Evolutionary conservation across 2,888 invertebrate species (phyloP).

Genomic region (Leucophenga montana): DNA sequence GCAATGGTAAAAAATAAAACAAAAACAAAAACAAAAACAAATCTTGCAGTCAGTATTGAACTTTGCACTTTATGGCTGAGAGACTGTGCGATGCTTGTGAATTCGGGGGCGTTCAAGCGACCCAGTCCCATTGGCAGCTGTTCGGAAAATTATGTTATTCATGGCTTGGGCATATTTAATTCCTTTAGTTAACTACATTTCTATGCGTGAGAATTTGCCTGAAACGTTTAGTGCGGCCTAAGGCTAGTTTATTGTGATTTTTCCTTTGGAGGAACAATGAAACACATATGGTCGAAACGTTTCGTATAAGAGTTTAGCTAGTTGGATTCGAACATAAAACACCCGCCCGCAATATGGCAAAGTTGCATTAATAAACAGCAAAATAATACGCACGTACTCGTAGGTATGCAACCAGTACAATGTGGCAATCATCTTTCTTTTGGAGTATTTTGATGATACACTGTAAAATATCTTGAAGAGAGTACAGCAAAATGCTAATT

Average conservation of each 20-base stretch:
- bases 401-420: too few relatives aligned
- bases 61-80: neutral
- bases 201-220: conserved; percentile 25
- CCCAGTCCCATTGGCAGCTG: conserved; percentile 16
- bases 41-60: conserved; percentile 17
- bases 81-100: neutral
- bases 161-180: neutral
- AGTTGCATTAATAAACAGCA: conserved; percentile 17
- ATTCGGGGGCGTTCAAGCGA: neutral
- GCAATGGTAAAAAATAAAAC: too few relatives aligned
- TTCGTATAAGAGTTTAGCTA: too few relatives aligned
- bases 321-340: neutral
- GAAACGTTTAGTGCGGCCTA: conserved; percentile 10
- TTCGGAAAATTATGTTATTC: conserved; percentile 23
- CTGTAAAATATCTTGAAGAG: too few relatives aligned
- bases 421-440: too few relatives aligned
- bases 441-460: too few relatives aligned
- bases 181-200: conserved; percentile 16
- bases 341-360: conserved; percentile 4
- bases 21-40: neutral
- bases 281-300: too few relatives aligned
- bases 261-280: neutral
- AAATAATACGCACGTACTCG: neutral
- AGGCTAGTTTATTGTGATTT: conserved; percentile 24
- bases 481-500: too few relatives aligned